Evolutionary conservation across 2,888 invertebrate genomes (phyloP).

Genomic region (Troglohyphantes excavatus): DNA sequence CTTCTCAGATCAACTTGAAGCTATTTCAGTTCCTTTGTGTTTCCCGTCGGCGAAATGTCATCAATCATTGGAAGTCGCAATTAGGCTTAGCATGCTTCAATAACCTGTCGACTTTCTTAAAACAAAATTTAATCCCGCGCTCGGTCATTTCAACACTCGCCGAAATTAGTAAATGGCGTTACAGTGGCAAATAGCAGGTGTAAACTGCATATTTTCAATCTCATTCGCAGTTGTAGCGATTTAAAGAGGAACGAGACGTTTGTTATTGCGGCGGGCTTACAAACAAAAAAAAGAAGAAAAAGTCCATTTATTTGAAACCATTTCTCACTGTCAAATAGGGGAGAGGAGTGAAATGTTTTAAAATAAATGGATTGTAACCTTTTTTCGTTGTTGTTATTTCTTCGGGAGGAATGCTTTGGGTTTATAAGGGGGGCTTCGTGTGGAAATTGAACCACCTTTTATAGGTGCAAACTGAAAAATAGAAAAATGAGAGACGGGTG

Average conservation of each 20-base stretch:
- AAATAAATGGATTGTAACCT: conserved; percentile 5
- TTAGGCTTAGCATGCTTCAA: conserved; percentile 42
- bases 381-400: not conserved
- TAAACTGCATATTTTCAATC: conserved; percentile 9
- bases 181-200: not conserved
- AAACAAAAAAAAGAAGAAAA: too few species aligned
- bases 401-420: not conserved
- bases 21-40: conserved; percentile 27
- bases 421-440: not conserved
- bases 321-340: not conserved
- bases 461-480: not conserved
- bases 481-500: too few species aligned
- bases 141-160: not conserved
- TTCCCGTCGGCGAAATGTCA: conserved; percentile 38
- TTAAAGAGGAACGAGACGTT: not conserved
- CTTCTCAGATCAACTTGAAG: conserved; percentile 51
- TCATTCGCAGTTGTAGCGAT: not conserved
- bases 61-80: conserved; percentile 58
- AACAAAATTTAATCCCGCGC: not conserved
- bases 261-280: not conserved
- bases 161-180: conserved; percentile 17
- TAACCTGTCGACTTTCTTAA: not conserved
- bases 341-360: conserved; percentile 1
- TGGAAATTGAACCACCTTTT: not conserved
- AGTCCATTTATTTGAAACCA: not conserved